phyloP scores from a whole-genome alignment of 2,113 vertebrate species.

The Lipophrys pholis region DNA sequence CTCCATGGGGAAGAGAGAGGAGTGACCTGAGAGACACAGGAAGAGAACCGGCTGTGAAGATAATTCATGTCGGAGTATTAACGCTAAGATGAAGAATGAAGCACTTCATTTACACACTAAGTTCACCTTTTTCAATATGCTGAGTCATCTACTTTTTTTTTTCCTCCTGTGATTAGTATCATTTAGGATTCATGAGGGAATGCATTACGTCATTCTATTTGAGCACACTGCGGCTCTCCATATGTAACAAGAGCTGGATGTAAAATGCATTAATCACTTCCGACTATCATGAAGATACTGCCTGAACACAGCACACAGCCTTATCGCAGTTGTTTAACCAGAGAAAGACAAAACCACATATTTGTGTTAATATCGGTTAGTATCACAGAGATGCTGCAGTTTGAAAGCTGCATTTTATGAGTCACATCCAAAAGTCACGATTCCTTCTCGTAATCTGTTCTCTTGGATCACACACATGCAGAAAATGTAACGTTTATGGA shows the following conservation, averaged over 20 bases:
- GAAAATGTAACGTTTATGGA: not conserved
- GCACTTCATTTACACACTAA: not conserved
- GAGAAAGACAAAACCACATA: too few relatives aligned
- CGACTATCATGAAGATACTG: not conserved
- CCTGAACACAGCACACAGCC: not conserved
- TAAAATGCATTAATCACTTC: not conserved
- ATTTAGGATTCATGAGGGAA: not conserved
- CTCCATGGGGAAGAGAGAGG: conserved; percentile 98
- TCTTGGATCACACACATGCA: not conserved
- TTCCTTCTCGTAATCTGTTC: not conserved
- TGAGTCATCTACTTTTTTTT: not conserved
- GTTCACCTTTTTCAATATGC: not conserved
- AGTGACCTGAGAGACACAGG: conserved; percentile 86
- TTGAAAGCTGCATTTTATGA: not conserved
- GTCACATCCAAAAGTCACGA: not conserved
- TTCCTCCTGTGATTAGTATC: not conserved
- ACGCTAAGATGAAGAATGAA: not conserved
- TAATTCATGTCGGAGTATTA: conserved; percentile 7
- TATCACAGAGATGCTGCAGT: not conserved
- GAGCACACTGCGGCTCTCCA: not conserved
- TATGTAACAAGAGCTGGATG: not conserved
- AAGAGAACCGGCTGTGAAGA: not conserved
- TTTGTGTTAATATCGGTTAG: too few relatives aligned
- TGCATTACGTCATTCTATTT: not conserved
- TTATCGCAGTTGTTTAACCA: too few relatives aligned